Conservation (phyloP, 30 jellyfish, hydroid and myxozoan genomes). For the Mastigias papua region DNA sequence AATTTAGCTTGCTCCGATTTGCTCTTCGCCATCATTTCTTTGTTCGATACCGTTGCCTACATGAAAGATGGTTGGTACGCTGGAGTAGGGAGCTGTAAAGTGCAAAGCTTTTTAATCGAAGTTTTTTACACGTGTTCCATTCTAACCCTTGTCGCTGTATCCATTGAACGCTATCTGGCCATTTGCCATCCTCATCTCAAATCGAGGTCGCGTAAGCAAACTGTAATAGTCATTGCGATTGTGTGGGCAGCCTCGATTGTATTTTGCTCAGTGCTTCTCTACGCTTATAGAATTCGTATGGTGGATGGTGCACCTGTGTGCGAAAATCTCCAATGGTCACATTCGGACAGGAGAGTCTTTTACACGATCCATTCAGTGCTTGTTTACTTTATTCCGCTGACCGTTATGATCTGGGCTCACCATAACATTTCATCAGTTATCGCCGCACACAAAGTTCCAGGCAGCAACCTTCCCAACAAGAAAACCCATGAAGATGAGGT, state of each 20-base stretch:
- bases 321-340: conserved; percentile 86
- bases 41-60: conserved; percentile 81
- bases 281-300: conserved; percentile 76
- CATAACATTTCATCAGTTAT: conserved; percentile 67
- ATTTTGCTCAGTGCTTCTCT: conserved; percentile 79
- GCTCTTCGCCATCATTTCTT: conserved; percentile 70
- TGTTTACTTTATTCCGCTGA: conserved; percentile 83
- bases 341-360: conserved; percentile 52
- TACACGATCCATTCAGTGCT: conserved; percentile 80
- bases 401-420: conserved; percentile 90
- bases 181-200: conserved; percentile 86
- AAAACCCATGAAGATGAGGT: conserved; percentile 27
- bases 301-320: conserved; percentile 59
- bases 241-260: conserved; percentile 76
- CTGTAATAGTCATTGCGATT: conserved; percentile 23
- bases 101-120: conserved; percentile 86
- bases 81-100: conserved; percentile 82
- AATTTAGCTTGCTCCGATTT: conserved; percentile 88
- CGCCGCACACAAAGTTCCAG: conserved; percentile 59
- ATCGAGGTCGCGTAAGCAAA: conserved; percentile 63
- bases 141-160: conserved; percentile 86
- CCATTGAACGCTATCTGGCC: conserved; percentile 86
- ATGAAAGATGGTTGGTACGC: conserved; percentile 78
- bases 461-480: conserved; percentile 13
- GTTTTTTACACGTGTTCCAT: conserved; percentile 88